Conservation (phyloP, 2,113 vertebrate species). For the Ammodytes marinus region DNA sequence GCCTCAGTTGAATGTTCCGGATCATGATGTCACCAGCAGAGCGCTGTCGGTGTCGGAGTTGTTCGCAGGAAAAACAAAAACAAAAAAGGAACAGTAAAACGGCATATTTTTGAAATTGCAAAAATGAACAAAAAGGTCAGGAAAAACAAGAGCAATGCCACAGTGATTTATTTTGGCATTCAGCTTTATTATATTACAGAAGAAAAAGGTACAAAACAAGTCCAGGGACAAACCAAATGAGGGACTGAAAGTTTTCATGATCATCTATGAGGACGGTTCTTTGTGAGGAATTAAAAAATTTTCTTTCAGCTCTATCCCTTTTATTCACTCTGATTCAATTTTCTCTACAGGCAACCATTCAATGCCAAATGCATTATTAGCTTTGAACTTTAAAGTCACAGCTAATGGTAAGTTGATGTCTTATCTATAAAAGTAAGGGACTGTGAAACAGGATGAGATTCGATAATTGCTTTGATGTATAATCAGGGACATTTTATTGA, state of each 20-base stretch:
- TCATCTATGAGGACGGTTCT: constrained; percentile 38
- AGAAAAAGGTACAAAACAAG: constrained; percentile 17
- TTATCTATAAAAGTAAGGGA: constrained; percentile 57
- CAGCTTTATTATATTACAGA: constrained; percentile 34
- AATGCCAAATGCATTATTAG: constrained; percentile 61
- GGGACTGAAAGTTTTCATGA: constrained; percentile 32
- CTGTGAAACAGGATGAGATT: constrained; percentile 49
- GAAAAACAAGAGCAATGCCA: constrained; percentile 19
- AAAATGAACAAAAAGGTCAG: constrained; percentile 27
- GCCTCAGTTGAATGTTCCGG: constrained; percentile 95
- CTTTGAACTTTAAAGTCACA: constrained; percentile 66
- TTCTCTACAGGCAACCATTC: constrained; percentile 52
- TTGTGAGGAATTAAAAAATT: constrained; percentile 58
- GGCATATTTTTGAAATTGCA: neutral
- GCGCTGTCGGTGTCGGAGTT: constrained; percentile 81
- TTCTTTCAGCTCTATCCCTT: constrained; percentile 55
- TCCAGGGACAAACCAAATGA: constrained; percentile 38
- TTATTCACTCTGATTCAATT: constrained; percentile 50
- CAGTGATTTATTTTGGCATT: constrained; percentile 34
- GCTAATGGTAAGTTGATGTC: constrained; percentile 58
- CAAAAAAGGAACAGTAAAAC: neutral
- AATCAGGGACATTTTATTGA: constrained; percentile 62
- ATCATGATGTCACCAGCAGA: constrained; percentile 98
- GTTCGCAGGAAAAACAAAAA: neutral
- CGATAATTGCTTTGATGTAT: constrained; percentile 69